Percentiles rank a stretch among this genome's conserved stretches.
Conservation (phyloP, 2,888 invertebrate genomes). For the Palloptera scutellata region DNA sequence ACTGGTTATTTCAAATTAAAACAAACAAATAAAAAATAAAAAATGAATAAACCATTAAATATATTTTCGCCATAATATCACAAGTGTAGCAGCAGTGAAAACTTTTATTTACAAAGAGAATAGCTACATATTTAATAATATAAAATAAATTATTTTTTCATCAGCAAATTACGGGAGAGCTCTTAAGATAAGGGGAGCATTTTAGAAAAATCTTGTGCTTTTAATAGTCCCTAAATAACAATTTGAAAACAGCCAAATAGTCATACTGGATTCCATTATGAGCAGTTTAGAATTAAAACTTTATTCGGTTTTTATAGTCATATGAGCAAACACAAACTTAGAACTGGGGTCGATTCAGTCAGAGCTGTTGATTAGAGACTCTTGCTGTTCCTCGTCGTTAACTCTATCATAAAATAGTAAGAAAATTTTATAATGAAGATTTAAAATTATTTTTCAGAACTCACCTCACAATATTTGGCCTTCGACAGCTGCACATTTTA, state of each 20-base stretch:
- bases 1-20: background rate
- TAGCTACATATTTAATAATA: background rate
- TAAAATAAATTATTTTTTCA: background rate
- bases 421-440: background rate
- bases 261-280: conserved; percentile 46
- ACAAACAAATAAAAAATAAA: background rate
- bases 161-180: background rate
- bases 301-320: conserved; percentile 37
- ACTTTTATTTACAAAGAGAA: conserved; percentile 27
- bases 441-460: conserved; percentile 15
- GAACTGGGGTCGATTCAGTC: conserved; percentile 43
- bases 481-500: conserved; percentile 58
- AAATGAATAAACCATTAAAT: background rate
- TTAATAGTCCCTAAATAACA: conserved; percentile 14
- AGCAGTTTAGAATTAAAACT: conserved; percentile 46
- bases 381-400: conserved; percentile 71
- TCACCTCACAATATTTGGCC: conserved; percentile 60
- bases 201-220: conserved; percentile 22
- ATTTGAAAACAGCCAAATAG: conserved; percentile 53
- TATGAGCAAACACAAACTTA: background rate
- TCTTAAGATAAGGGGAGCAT: background rate
- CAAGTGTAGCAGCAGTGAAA: conserved; percentile 7
- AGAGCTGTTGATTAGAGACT: conserved; percentile 68
- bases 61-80: conserved; percentile 25
- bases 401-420: conserved; percentile 53